Percentiles rank a stretch among this genome's conserved stretches.
phyloP scores from a whole-genome alignment of 2,797 vertebrate species.

The Anguilla pacifica region DNA sequence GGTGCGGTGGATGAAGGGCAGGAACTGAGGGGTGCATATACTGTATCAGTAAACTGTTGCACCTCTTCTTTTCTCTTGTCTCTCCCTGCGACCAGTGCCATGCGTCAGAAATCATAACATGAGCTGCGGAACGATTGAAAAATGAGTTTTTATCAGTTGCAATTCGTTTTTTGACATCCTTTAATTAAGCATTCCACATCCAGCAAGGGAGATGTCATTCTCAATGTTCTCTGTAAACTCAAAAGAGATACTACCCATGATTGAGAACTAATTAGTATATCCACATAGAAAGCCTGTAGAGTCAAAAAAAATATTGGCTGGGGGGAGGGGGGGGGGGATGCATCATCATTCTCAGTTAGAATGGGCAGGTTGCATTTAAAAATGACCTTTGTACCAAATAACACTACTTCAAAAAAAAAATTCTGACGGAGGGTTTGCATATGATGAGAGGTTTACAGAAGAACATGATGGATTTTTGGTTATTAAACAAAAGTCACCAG shows the following conservation, averaged over 20 bases:
- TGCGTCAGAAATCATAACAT: slow-evolving; percentile 16
- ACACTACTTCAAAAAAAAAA: too few species aligned
- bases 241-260: slow-evolving; percentile 49
- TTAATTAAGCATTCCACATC: slow-evolving; percentile 51
- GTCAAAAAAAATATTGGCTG: slow-evolving; percentile 12
- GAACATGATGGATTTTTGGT: neutral
- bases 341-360: neutral
- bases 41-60: neutral
- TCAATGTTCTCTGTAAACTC: slow-evolving; percentile 45
- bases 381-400: neutral
- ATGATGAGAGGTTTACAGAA: neutral
- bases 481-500: neutral
- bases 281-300: slow-evolving; percentile 41
- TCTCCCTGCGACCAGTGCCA: neutral
- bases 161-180: slow-evolving; percentile 26
- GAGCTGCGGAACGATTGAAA: slow-evolving; percentile 2
- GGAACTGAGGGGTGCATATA: neutral
- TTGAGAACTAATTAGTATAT: slow-evolving; percentile 54
- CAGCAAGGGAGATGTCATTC: slow-evolving; percentile 48
- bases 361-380: neutral
- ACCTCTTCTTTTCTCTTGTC: neutral
- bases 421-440: neutral
- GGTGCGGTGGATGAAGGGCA: slow-evolving; percentile 51
- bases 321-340: neutral
- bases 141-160: slow-evolving; percentile 29